Base-by-base conservation (phyloP, 2,888 invertebrate species). In the Agrochola litura region DNA sequence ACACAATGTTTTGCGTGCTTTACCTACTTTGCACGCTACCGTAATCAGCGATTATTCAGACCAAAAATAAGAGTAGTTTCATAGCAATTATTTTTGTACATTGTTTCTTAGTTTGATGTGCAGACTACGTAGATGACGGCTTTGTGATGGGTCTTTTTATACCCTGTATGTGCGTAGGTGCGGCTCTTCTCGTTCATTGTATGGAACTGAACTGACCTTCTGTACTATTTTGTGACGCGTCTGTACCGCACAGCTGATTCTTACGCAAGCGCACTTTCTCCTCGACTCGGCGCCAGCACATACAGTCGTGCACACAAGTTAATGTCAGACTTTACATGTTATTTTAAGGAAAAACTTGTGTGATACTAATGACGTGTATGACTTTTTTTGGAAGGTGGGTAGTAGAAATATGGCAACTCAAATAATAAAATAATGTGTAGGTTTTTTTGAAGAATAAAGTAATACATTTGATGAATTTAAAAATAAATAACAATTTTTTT, bases 181-280 rank as follows among this genome's bases (percentile, higher is more conserved):
- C 8, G 9, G 4, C 9, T 5, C 9, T 25, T 5, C 30, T 30
- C 19, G 14, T 22, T 37, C 22, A 14, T 52, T 37, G 30, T 52
- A 10, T 16, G n/a, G 10, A 10, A 3, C 1, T 16, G 10, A 10
- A 3, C 1, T 16, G 37, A 68, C 68, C 60, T 60, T 68, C 68
- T 68, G 68, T 41, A n/a, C 10, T n/a, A 9, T 54, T 16, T 41
- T 68, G 60, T 41, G 37, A n/a, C 4, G n/a, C n/a, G 77, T 74
- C n/a, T 82, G 82, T 81, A 80, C 84, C 80, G 88, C 86, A 89
- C 91, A 92, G 92, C 92, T 91, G 92, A 88, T 84, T 74, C 78
- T 93, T 93, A 85, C 88, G 89, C 83, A 92, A 93, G 71, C 56
- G 30, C 72, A 83, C 93, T 93, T 93, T 93, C 93, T 89, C 93